Conservation (phyloP, 2,797 vertebrate species). For the Pseudocheirus occidentalis region DNA sequence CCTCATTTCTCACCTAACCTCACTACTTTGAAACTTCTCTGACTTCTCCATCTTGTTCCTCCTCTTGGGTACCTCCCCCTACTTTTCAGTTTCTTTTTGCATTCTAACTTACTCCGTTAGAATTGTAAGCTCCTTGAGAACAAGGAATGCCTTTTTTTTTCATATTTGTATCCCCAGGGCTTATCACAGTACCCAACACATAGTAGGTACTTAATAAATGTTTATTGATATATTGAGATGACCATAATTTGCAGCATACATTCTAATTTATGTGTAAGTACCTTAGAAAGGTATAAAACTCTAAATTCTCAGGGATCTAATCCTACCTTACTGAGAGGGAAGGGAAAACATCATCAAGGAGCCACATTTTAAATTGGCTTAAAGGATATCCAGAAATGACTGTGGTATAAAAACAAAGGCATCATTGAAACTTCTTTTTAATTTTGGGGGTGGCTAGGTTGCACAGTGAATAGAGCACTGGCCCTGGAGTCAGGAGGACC, state of each 20-base stretch:
- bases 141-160: neutral
- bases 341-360: neutral
- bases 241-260: neutral
- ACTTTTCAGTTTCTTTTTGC: neutral
- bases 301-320: neutral
- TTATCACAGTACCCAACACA: neutral
- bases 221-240: neutral
- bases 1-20: neutral
- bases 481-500: too few relatives aligned
- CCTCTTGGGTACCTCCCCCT: neutral
- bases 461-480: too few relatives aligned
- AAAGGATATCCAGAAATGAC: neutral
- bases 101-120: neutral
- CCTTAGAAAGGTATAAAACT: neutral
- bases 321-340: neutral
- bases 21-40: neutral
- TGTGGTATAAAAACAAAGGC: neutral
- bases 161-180: neutral
- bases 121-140: neutral
- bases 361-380: neutral
- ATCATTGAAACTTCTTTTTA: neutral
- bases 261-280: neutral
- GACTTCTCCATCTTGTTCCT: neutral
- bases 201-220: neutral
- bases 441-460: too few relatives aligned